These are phyloP conservation scores for Helleia helle DNA, from an alignment of 2,888 invertebrate species.

Conservation along the genomic window DNA sequence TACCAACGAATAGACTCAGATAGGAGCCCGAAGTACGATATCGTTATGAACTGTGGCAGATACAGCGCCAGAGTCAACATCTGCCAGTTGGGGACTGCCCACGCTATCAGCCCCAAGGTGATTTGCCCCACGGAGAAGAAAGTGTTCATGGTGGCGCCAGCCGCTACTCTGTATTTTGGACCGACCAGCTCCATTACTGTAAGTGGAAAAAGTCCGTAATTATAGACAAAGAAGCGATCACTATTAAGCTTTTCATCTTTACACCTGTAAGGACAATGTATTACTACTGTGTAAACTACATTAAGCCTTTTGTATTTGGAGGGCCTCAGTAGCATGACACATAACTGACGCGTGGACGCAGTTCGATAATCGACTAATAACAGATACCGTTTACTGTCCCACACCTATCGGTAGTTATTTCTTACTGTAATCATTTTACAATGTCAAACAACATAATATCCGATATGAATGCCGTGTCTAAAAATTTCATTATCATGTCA, in stretches of 20 bases:
- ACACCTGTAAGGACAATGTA: too few species aligned
- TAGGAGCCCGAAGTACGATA: slow-evolving; percentile 78
- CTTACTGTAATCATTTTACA: not conserved
- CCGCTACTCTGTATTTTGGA: slow-evolving; percentile 78
- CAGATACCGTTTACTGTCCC: too few species aligned
- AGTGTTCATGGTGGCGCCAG: slow-evolving; percentile 78
- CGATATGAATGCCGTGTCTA: too few species aligned
- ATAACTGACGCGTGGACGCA: too few species aligned
- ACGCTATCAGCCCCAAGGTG: slow-evolving; percentile 77
- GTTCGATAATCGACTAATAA: not conserved
- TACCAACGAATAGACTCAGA: slow-evolving; percentile 85
- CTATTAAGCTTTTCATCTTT: too few species aligned
- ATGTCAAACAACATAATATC: too few species aligned
- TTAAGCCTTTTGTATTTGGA: too few species aligned
- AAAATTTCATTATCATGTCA: too few species aligned
- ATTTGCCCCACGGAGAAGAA: slow-evolving; percentile 82
- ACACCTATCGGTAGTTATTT: not conserved
- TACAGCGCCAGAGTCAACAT: slow-evolving; percentile 77
- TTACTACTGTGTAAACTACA: too few species aligned
- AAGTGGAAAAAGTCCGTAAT: too few species aligned
- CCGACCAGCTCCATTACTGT: slow-evolving; percentile 84
- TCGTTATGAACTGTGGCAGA: slow-evolving; percentile 76
- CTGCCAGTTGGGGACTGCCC: slow-evolving; percentile 80
- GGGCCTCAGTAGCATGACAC: too few species aligned
- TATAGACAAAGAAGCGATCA: too few species aligned